These are phyloP conservation scores for Athalia circularis DNA, from an alignment of 2,888 invertebrate species.

Conservation along the genomic window DNA sequence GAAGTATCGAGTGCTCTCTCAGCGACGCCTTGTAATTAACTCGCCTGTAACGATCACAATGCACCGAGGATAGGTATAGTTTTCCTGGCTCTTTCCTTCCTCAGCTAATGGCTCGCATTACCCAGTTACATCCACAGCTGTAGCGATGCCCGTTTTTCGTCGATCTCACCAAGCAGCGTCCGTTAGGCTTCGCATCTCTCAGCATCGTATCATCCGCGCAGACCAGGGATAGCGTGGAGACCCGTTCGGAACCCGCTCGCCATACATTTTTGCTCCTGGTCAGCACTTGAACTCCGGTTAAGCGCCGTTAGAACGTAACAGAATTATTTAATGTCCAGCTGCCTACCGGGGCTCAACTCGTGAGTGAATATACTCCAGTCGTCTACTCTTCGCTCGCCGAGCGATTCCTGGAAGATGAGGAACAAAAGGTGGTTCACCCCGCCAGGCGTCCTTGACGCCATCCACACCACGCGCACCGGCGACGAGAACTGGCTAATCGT, in stretches of 20 bases:
- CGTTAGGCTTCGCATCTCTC: constrained; percentile 29
- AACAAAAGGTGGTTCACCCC: constrained; percentile 44
- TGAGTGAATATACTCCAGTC: constrained; percentile 2
- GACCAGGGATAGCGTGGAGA: constrained; percentile 7
- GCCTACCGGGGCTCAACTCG: constrained; percentile 33
- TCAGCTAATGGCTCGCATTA: constrained; percentile 36
- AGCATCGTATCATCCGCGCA: constrained; percentile 10
- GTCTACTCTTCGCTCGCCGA: background rate
- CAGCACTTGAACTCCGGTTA: constrained; percentile 36
- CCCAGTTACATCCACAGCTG: constrained; percentile 12
- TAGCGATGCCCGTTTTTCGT: constrained; percentile 21
- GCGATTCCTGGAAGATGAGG: constrained; percentile 37
- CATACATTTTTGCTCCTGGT: constrained; percentile 26
- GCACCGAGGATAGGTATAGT: background rate
- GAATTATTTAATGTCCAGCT: constrained; percentile 43
- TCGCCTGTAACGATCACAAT: background rate
- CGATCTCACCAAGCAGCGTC: constrained; percentile 21
- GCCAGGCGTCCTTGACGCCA: constrained; percentile 37
- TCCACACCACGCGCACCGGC: constrained; percentile 26
- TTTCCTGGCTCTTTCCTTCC: constrained; percentile 14
- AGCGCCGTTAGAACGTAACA: constrained; percentile 45
- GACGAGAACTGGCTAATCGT: constrained; percentile 38
- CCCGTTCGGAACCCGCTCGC: constrained; percentile 38
- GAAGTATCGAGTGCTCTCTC: constrained; percentile 14
- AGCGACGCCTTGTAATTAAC: constrained; percentile 26